Percentiles rank a stretch among this genome's conserved stretches.
Conservation (phyloP, 92 coral and sea anemone genomes). For the Phenganax subtilis region DNA sequence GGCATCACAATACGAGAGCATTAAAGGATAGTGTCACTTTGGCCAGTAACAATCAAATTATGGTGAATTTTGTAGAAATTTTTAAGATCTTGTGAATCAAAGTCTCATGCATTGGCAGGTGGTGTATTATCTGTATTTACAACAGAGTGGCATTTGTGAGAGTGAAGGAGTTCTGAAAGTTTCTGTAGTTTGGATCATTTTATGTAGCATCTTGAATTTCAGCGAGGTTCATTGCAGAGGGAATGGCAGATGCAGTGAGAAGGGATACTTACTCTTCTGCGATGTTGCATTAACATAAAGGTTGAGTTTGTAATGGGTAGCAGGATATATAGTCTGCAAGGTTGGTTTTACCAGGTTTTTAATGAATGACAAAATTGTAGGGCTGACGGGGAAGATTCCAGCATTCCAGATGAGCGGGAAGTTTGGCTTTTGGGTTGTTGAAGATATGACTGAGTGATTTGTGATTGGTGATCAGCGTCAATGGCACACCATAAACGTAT, state of each 20-base stretch:
- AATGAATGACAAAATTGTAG: slow-evolving; percentile 30
- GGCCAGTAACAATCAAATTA: slow-evolving; percentile 43
- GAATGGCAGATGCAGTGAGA: slow-evolving; percentile 39
- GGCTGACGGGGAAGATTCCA: slow-evolving; percentile 39
- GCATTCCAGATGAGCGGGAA: slow-evolving; percentile 36
- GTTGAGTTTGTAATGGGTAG: slow-evolving; percentile 40
- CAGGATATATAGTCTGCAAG: slow-evolving; percentile 43
- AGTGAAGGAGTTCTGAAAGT: not conserved
- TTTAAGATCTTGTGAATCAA: slow-evolving; percentile 17
- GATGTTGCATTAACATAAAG: slow-evolving; percentile 40
- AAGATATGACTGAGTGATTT: slow-evolving; percentile 24
- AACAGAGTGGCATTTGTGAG: slow-evolving; percentile 23
- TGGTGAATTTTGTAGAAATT: slow-evolving; percentile 36
- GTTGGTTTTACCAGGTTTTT: slow-evolving; percentile 36
- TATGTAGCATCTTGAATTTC: slow-evolving; percentile 42
- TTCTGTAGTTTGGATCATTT: slow-evolving; percentile 16
- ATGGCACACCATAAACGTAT: slow-evolving; percentile 40
- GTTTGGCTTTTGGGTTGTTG: slow-evolving; percentile 43
- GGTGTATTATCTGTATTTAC: not conserved
- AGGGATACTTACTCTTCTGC: slow-evolving; percentile 43
- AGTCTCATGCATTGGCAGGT: not conserved
- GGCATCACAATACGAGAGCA: slow-evolving; percentile 46
- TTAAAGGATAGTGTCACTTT: slow-evolving; percentile 39
- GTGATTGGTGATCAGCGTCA: slow-evolving; percentile 37
- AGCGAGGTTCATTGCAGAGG: slow-evolving; percentile 40